Evolutionary conservation across 2,113 vertebrate genomes (phyloP).

Genomic region (Oceanodroma tethys): DNA sequence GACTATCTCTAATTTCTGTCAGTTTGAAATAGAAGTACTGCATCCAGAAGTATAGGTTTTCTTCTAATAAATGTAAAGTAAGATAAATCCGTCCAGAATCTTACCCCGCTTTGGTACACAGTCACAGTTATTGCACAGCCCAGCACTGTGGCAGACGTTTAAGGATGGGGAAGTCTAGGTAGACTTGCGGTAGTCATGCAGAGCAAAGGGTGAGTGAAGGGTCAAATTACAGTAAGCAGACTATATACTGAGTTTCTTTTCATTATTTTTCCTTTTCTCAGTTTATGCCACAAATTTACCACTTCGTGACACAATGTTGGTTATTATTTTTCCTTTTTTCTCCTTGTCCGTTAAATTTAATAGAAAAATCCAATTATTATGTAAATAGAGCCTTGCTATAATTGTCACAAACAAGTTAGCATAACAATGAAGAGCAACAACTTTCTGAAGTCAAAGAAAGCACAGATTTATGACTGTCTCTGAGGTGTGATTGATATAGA

Average conservation of each 20-base stretch:
- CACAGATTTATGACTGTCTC: constrained; percentile 51
- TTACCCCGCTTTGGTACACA: not conserved
- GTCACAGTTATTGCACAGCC: not conserved
- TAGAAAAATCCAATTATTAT: constrained; percentile 70
- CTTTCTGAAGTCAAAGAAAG: constrained; percentile 54
- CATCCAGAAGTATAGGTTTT: not conserved
- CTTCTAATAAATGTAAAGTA: not conserved
- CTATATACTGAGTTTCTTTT: not conserved
- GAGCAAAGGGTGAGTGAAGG: not conserved
- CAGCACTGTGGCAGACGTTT: not conserved
- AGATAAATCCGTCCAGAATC: not conserved
- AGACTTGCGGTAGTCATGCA: not conserved
- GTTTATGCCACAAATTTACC: not conserved
- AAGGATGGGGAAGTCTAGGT: not conserved
- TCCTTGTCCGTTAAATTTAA: constrained; percentile 48
- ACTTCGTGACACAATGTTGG: not conserved
- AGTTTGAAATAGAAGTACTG: not conserved
- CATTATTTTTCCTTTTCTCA: not conserved
- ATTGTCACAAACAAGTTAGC: constrained; percentile 62
- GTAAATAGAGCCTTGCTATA: constrained; percentile 57
- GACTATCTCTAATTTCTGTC: not conserved
- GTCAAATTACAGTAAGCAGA: not conserved
- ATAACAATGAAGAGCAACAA: constrained; percentile 46
- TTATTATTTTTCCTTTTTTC: not conserved
- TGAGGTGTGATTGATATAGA: constrained; percentile 54